Evolutionary conservation across 2,888 invertebrate genomes (phyloP), one percentile per base, ranked within the genome.

Genomic region (Habrosyne pyritoides): DNA sequence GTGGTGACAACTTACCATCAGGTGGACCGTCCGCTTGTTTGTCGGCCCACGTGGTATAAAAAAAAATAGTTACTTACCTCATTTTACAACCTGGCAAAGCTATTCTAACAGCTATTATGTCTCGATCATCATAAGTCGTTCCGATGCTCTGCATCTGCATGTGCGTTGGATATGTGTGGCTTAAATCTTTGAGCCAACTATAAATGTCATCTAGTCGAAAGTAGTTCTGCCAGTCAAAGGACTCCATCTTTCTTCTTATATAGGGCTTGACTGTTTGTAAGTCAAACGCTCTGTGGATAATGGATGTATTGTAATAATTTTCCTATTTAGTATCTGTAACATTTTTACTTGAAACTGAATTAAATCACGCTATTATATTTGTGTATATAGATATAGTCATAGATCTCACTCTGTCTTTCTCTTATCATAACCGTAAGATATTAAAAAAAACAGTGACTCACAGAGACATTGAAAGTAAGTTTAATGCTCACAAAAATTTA

Each of bases 131-230:
- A 53, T 70, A 65, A 0, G 93, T 86, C 10, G 63, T 77, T 0
- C 94, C 94, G 2, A 87, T 81, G 7, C 59, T 76, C 1, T 73
- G 61, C 1, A 88, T 12, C 26, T 83, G 79, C 2, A 94, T 87
- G 49, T 84, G 76, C 0, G 77, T 57, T 0, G 93, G 91, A 69
- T 94, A 83, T 5, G 71, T 59, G 0, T 63, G 69, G 0, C 83
- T 81, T 21, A 95, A 72, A 59, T 89, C 89, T 18, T 82, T 82
- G 8, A 96, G 67, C 94, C 94, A 95, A 0, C 74, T 75, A 62
- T 95, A 89, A 42, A 95, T 95, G 54, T 94, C 94, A 0, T 93
- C 81, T 10, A 95, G 69, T 0, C 87, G 86, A 68, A 94, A 93
- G 70, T 94, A 96, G 14, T 83, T 90, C 0, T 74, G 86, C 94